Percentiles rank a stretch among this genome's conserved stretches.
Evolutionary conservation across 2,888 invertebrate species (phyloP).

Genomic region (Creontiades dilutus): DNA sequence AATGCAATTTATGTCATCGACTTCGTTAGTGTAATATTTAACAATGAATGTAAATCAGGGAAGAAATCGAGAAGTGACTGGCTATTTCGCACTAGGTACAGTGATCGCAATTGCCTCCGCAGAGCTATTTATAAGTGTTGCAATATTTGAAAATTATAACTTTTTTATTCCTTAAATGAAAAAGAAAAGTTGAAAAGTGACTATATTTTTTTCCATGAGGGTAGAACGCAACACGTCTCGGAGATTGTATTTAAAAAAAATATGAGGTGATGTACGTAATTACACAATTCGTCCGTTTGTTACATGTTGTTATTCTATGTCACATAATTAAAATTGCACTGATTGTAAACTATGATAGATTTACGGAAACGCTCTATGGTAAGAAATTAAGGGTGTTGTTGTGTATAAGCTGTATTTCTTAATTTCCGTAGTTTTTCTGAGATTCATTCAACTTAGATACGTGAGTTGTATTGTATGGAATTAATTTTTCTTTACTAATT

Average conservation of each 20-base stretch:
- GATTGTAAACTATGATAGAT: constrained; percentile 57
- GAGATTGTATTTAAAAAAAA: constrained; percentile 42
- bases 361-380: constrained; percentile 20
- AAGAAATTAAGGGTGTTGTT: constrained; percentile 1
- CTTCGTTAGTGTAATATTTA: constrained; percentile 42
- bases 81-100: constrained; percentile 4
- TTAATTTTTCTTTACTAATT: too few relatives aligned
- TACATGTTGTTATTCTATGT: constrained; percentile 73
- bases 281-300: constrained; percentile 74
- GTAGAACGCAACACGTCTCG: constrained; percentile 53
- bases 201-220: constrained; percentile 65
- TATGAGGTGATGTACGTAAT: constrained; percentile 63
- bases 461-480: too few relatives aligned
- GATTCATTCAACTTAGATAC: too few relatives aligned
- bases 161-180: constrained; percentile 59
- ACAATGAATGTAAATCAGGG: constrained; percentile 64
- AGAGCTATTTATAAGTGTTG: constrained; percentile 71
- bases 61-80: constrained; percentile 42
- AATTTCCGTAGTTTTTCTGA: background rate
- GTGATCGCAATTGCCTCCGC: constrained; percentile 51
- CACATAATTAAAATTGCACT: constrained; percentile 73
- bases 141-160: constrained; percentile 67
- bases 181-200: constrained; percentile 39
- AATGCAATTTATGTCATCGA: constrained; percentile 61
- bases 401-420: background rate